These are phyloP conservation scores for Balaeniceps rex DNA, from an alignment of 2,113 vertebrate species.

Conservation along the genomic window DNA sequence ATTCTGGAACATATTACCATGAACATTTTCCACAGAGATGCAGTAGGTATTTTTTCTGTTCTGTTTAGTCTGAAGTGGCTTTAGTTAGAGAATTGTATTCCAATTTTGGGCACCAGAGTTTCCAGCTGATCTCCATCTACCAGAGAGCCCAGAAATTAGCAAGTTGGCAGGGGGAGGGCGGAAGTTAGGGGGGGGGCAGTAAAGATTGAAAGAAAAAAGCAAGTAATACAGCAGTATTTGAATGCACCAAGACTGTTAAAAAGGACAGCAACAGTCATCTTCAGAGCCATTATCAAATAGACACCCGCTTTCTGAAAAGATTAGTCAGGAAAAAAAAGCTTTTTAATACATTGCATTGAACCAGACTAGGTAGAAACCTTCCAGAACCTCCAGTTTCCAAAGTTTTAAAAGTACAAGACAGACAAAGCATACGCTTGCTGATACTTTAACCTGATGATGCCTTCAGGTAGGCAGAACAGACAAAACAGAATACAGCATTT, in stretches of 20 bases:
- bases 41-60: background rate
- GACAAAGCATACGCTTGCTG: background rate
- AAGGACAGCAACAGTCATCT: background rate
- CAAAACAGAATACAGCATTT: background rate
- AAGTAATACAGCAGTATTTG: background rate
- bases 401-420: background rate
- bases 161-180: background rate
- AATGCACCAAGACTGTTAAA: background rate
- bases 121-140: background rate
- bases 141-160: background rate
- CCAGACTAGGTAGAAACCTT: background rate
- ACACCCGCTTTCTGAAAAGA: background rate
- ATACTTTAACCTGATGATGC: background rate
- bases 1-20: conserved; percentile 32
- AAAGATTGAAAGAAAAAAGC: background rate
- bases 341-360: background rate
- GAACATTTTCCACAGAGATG: background rate
- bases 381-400: background rate
- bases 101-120: background rate
- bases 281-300: background rate
- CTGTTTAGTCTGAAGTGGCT: background rate
- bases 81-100: background rate
- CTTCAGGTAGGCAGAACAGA: background rate
- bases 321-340: rapidly evolving
- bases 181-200: background rate